These are phyloP conservation scores for Platycheirus rosarum DNA, from an alignment of 2,888 invertebrate genomes.

Conservation along the genomic window DNA sequence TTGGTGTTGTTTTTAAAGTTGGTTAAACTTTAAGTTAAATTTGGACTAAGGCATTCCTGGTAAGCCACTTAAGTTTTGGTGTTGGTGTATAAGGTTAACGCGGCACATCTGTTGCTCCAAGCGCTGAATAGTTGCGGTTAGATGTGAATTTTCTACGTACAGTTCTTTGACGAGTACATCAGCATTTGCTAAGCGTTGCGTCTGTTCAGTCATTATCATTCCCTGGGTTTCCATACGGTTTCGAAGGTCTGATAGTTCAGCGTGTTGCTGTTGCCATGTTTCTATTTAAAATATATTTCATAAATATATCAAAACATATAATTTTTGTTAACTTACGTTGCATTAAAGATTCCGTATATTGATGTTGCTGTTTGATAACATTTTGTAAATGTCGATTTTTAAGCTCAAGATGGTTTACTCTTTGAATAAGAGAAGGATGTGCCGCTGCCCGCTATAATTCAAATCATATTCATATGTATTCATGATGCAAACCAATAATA, in stretches of 20 bases:
- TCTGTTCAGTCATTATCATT: constrained; percentile 83
- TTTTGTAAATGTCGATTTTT: constrained; percentile 86
- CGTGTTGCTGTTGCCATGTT: constrained; percentile 82
- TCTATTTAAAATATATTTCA: constrained; percentile 77
- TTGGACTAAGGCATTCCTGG: constrained; percentile 78
- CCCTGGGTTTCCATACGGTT: constrained; percentile 83
- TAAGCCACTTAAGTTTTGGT: constrained; percentile 77
- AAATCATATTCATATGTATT: constrained; percentile 1
- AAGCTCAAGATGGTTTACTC: constrained; percentile 84
- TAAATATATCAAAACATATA: too few species aligned
- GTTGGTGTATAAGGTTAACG: constrained; percentile 81
- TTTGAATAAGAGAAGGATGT: constrained; percentile 82
- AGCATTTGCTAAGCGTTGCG: constrained; percentile 88
- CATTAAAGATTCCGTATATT: constrained; percentile 85
- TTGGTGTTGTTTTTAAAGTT: constrained; percentile 62
- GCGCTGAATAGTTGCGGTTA: constrained; percentile 85
- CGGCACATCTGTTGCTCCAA: constrained; percentile 82
- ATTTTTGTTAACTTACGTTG: constrained; percentile 86
- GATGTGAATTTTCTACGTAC: constrained; percentile 92
- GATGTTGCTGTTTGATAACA: constrained; percentile 86
- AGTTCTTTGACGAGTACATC: constrained; percentile 92
- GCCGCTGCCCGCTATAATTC: constrained; percentile 80
- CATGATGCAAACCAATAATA: constrained; percentile 10
- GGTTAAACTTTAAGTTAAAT: constrained; percentile 31
- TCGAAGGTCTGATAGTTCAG: constrained; percentile 83